Percentiles rank a stretch among this genome's conserved stretches.
Conservation (phyloP, 2,113 vertebrate genomes). For the Aegithalos caudatus region DNA sequence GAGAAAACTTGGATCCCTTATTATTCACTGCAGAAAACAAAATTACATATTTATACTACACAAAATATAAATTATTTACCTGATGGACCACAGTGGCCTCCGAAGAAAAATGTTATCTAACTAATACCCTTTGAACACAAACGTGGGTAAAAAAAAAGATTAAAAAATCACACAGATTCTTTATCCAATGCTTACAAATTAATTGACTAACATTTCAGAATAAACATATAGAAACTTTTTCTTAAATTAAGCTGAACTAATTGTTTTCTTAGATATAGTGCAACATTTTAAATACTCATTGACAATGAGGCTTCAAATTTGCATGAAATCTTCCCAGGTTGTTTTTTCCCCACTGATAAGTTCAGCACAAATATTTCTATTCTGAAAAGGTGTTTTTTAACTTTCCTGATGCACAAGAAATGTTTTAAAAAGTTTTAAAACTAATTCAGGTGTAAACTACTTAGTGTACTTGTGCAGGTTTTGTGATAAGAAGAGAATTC, state of each 20-base stretch:
- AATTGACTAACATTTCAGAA: not conserved
- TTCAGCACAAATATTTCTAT: not conserved
- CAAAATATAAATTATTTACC: conserved; percentile 55
- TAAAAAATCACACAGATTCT: not conserved
- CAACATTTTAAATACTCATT: not conserved
- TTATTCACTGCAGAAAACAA: not conserved
- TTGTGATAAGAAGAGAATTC: not conserved
- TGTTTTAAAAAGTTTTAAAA: not conserved
- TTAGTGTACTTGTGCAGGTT: not conserved
- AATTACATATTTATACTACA: not conserved
- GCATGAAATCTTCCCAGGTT: not conserved
- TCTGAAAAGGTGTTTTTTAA: not conserved
- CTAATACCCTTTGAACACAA: not conserved
- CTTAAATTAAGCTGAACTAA: not conserved
- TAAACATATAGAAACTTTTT: not conserved
- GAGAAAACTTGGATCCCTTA: not conserved
- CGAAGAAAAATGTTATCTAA: conserved; percentile 1
- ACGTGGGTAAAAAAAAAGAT: not conserved
- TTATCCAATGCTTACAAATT: not conserved
- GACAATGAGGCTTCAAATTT: not conserved
- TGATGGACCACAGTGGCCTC: not conserved
- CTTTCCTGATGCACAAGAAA: not conserved
- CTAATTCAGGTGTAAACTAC: not conserved
- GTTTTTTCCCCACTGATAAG: not conserved
- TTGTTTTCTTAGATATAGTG: not conserved